Evolutionary conservation across 2,888 invertebrate species (phyloP).

Genomic region (Pecten maximus): DNA sequence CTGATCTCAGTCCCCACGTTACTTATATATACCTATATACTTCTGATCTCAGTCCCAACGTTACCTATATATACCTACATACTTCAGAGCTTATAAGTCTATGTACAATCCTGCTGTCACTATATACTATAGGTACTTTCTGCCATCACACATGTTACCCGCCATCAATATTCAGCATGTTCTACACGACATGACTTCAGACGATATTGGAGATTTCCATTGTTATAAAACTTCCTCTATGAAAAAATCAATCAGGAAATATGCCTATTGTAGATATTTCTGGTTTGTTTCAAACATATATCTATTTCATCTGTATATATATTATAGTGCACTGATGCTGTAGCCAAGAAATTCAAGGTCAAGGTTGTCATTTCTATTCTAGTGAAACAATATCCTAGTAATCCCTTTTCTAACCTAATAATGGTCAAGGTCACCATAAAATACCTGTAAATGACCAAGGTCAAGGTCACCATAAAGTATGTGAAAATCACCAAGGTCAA

Average conservation of each 20-base stretch:
- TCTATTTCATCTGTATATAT: not conserved
- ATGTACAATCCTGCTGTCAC: no score
- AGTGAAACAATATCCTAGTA: not conserved
- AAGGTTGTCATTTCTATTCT: not conserved
- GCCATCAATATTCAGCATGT: constrained; percentile 1
- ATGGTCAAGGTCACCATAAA: not conserved
- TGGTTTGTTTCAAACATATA: not conserved
- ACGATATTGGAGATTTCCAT: not conserved
- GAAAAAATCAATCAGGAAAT: not conserved
- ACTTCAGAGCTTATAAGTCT: no score
- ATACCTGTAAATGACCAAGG: not conserved
- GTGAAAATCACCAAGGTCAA: not conserved
- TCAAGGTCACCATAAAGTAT: not conserved
- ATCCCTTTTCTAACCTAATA: not conserved
- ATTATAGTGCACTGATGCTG: no score
- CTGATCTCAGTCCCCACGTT: no score
- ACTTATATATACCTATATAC: no score
- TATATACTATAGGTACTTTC: not conserved
- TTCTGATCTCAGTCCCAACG: no score
- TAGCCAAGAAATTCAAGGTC: not conserved
- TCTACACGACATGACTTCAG: not conserved
- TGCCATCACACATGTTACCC: not conserved
- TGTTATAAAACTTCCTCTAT: not conserved
- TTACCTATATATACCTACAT: no score
- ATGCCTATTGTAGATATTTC: not conserved